phyloP scores from a whole-genome alignment of 1,140 invertebrate genomes.

The Akabosia matsudoensis region DNA sequence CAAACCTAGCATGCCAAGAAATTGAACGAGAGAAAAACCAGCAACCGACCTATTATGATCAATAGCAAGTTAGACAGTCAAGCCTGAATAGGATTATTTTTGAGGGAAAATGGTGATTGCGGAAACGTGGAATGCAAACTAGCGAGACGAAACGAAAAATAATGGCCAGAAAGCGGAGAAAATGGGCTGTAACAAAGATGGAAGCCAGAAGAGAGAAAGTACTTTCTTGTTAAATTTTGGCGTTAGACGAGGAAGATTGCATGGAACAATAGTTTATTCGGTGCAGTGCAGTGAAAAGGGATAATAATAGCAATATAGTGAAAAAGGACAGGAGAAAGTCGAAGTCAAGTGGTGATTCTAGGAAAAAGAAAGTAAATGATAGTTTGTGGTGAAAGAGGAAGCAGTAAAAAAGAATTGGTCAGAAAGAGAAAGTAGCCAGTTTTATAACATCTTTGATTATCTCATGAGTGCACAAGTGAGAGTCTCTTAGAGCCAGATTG shows the following conservation, averaged over 20 bases:
- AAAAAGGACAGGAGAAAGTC: neutral
- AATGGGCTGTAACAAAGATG: too few species aligned
- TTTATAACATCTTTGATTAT: too few species aligned
- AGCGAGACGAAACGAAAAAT: neutral
- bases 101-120: neutral
- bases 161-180: too few species aligned
- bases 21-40: neutral
- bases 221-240: neutral
- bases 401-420: neutral
- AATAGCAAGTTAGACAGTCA: neutral
- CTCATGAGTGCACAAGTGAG: neutral
- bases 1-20: too few species aligned
- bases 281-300: conserved; percentile 11
- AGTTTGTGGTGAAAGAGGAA: neutral
- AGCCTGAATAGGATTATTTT: neutral
- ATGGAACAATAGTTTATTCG: neutral
- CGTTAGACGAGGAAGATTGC: neutral
- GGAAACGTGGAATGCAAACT: neutral
- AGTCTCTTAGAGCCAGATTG: neutral
- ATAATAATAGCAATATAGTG: neutral
- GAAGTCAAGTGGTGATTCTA: neutral
- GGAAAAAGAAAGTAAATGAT: neutral
- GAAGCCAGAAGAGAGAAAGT: neutral
- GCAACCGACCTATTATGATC: neutral
- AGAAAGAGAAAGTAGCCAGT: neutral